These are phyloP conservation scores for Siniperca chuatsi DNA, from an alignment of 2,113 vertebrate species.

Conservation along the genomic window DNA sequence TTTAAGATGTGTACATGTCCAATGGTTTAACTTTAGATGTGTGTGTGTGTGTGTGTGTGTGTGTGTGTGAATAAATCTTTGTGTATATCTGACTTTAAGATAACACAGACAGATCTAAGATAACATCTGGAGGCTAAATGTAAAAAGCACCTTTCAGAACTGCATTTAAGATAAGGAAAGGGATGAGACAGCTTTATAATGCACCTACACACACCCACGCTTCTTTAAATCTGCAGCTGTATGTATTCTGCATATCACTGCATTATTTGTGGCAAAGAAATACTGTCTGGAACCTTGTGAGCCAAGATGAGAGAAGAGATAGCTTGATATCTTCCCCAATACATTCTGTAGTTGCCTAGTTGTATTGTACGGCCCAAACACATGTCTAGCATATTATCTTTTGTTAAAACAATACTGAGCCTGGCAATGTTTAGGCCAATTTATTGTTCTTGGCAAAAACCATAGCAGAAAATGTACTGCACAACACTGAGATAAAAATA, in stretches of 20 bases:
- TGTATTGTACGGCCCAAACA: conserved; percentile 4
- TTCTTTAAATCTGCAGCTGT: conserved; percentile 35
- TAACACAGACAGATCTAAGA: conserved; percentile 48
- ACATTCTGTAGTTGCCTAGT: conserved; percentile 8
- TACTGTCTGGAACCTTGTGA: conserved; percentile 30
- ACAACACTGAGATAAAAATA: conserved; percentile 16
- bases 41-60: not conserved
- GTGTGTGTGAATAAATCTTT: conserved; percentile 15
- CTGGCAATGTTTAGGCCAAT: conserved; percentile 25
- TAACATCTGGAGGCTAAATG: conserved; percentile 53
- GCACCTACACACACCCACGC: conserved; percentile 19
- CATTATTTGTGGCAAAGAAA: conserved; percentile 43
- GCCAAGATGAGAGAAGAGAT: conserved; percentile 45
- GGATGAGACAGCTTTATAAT: conserved; percentile 61
- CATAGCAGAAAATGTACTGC: conserved; percentile 20
- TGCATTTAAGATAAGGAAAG: conserved; percentile 59
- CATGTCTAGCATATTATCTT: conserved; percentile 22
- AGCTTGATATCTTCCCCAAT: conserved; percentile 40
- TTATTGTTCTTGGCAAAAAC: conserved; percentile 51
- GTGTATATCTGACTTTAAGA: conserved; percentile 45
- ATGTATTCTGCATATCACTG: conserved; percentile 45
- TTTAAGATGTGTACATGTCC: conserved; percentile 37
- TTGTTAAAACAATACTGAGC: conserved; percentile 30
- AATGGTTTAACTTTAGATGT: conserved; percentile 44
- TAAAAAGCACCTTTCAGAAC: conserved; percentile 55